A percentile compares a stretch with the other conserved stretches of the same genome.
Conservation (phyloP, 2,797 vertebrate species). For the Tympanoctomys barrerae region DNA sequence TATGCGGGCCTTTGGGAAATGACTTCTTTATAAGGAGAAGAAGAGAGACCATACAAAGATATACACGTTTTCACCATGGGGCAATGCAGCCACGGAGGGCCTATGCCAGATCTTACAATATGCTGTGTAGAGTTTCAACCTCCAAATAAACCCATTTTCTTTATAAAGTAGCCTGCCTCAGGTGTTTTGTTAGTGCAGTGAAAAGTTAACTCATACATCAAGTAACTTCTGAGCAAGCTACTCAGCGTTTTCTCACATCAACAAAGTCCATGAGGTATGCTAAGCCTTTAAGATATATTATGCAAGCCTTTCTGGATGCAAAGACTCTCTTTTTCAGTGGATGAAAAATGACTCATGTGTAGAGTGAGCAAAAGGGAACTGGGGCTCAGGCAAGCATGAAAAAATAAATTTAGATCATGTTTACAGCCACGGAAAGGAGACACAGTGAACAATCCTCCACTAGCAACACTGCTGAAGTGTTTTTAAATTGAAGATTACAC, state of each 20-base stretch:
- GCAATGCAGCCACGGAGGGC: background rate
- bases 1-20: background rate
- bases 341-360: background rate
- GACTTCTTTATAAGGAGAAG: background rate
- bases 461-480: constrained; percentile 77
- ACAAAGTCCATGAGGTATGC: background rate
- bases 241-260: background rate
- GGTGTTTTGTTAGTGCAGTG: background rate
- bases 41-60: background rate
- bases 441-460: constrained; percentile 43
- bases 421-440: constrained; percentile 64
- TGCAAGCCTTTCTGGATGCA: background rate
- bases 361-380: constrained; percentile 35
- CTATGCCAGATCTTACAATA: background rate
- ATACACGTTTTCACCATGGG: background rate
- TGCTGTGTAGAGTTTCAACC: background rate
- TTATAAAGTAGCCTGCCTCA: background rate
- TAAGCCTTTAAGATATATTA: background rate
- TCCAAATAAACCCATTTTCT: background rate
- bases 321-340: background rate
- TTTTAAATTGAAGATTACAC: constrained; percentile 86
- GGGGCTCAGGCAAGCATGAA: constrained; percentile 16
- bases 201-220: background rate
- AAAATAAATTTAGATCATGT: constrained; percentile 56
- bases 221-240: constrained; percentile 10